A percentile compares a stretch with the other conserved stretches of the same genome.
These are phyloP conservation scores for Drosophila sucinea DNA, from an alignment of 1,140 invertebrate genomes.

Conservation along the genomic window DNA sequence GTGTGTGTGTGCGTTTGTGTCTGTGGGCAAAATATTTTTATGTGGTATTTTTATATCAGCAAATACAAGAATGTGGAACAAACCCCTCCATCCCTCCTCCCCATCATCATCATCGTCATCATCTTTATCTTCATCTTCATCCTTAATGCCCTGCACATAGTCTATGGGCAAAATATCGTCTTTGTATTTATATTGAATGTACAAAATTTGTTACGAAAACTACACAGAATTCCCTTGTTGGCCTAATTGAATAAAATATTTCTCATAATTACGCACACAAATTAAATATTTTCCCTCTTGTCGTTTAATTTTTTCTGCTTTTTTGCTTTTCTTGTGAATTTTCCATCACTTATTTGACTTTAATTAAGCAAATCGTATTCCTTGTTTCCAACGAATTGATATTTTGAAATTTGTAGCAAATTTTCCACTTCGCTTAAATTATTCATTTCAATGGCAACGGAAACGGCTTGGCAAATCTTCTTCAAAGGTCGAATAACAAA, in stretches of 20 bases:
- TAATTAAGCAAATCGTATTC: too few relatives aligned
- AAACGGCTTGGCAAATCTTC: neutral
- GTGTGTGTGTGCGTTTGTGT: constrained; percentile 51
- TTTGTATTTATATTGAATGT: neutral
- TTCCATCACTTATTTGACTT: neutral
- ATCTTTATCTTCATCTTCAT: neutral
- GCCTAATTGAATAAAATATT: neutral
- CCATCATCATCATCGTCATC: neutral
- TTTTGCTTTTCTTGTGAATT: neutral
- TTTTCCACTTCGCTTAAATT: neutral
- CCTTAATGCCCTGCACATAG: neutral
- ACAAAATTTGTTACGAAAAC: neutral
- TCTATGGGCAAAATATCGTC: constrained; percentile 3
- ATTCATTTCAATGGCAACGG: neutral
- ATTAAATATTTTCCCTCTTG: neutral
- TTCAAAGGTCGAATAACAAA: neutral
- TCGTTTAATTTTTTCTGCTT: too few relatives aligned
- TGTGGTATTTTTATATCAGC: constrained; percentile 65
- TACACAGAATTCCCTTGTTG: neutral
- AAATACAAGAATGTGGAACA: constrained; percentile 35
- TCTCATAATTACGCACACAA: neutral
- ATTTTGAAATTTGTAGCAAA: neutral
- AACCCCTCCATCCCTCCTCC: neutral
- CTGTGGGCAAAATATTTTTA: constrained; percentile 59
- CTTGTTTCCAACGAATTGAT: too few relatives aligned